phyloP scores from a whole-genome alignment of 2,888 invertebrate genomes.

The Drosophila fungiperda region DNA sequence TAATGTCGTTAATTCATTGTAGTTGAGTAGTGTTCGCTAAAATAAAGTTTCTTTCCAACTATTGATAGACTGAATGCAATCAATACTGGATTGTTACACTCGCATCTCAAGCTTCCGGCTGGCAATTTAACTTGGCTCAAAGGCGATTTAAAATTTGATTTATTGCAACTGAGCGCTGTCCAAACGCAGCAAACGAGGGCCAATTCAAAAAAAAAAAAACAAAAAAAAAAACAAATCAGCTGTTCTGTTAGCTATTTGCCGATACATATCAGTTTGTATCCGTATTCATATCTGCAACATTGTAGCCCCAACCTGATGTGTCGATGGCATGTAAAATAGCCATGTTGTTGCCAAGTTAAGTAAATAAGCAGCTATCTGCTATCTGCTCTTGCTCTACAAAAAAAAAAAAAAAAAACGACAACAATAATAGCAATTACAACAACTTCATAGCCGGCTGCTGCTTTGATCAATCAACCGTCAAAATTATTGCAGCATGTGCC shows the following conservation, averaged over 20 bases:
- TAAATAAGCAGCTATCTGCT: conserved; percentile 48
- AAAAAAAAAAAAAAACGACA: conserved; percentile 28
- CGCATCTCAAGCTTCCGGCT: conserved; percentile 65
- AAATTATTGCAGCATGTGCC: conserved; percentile 72
- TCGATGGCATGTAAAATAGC: conserved; percentile 59
- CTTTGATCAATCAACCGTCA: conserved; percentile 82
- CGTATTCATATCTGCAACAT: conserved; percentile 34
- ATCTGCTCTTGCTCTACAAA: conserved; percentile 30
- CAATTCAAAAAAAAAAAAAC: conserved; percentile 10
- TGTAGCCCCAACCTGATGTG: conserved; percentile 10
- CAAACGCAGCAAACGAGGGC: conserved; percentile 16
- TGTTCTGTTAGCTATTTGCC: conserved; percentile 34
- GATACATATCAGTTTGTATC: conserved; percentile 14
- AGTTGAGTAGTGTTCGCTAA: background rate
- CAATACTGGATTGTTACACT: conserved; percentile 38
- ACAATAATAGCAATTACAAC: conserved; percentile 20
- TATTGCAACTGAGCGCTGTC: conserved; percentile 58
- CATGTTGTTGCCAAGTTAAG: conserved; percentile 44
- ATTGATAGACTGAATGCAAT: conserved; percentile 54
- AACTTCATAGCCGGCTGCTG: conserved; percentile 59
- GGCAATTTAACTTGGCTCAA: conserved; percentile 76
- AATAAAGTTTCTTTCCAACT: conserved; percentile 37
- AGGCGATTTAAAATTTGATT: conserved; percentile 76
- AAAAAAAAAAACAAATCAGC: conserved; percentile 39
- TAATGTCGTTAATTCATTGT: conserved; percentile 14